Percentiles rank a stretch among this genome's conserved stretches.
phyloP scores from a whole-genome alignment of 2,888 invertebrate genomes.

The Perizoma affinitatum region DNA sequence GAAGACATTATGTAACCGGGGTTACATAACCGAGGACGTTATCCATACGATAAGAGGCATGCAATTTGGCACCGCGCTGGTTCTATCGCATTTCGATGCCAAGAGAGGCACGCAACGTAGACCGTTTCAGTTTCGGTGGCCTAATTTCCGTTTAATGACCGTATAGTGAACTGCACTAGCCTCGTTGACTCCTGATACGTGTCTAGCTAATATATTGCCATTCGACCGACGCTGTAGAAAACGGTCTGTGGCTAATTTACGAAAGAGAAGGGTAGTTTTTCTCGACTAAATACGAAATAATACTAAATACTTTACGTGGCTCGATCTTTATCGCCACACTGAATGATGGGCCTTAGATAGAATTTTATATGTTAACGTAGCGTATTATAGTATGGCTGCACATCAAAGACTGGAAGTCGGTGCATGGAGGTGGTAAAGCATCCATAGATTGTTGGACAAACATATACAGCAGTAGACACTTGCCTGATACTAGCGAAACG shows the following conservation, averaged over 20 bases:
- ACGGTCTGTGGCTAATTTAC: slow-evolving; percentile 1
- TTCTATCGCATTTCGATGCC: slow-evolving; percentile 72
- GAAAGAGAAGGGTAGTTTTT: slow-evolving; percentile 8
- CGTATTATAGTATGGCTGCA: too few species aligned
- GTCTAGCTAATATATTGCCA: slow-evolving; percentile 39
- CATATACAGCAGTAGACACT: too few species aligned
- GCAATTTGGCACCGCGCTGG: slow-evolving; percentile 74
- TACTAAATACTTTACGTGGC: not conserved
- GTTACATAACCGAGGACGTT: slow-evolving; percentile 47
- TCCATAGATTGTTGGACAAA: too few species aligned
- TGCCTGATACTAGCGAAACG: too few species aligned
- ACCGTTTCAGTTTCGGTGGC: slow-evolving; percentile 63
- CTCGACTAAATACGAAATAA: slow-evolving; percentile 7
- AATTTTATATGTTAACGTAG: too few species aligned
- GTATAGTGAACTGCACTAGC: slow-evolving; percentile 49
- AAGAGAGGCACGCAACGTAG: slow-evolving; percentile 62
- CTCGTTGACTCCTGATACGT: slow-evolving; percentile 44
- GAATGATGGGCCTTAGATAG: too few species aligned
- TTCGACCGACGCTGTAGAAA: slow-evolving; percentile 12
- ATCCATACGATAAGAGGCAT: slow-evolving; percentile 77
- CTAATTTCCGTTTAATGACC: slow-evolving; percentile 70
- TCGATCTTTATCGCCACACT: too few species aligned
- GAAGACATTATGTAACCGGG: slow-evolving; percentile 31
- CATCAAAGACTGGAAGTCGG: too few species aligned
- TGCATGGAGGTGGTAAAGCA: too few species aligned